A percentile compares a stretch with the other conserved stretches of the same genome.
These are phyloP conservation scores for Protophormia terraenovae DNA, from an alignment of 2,888 invertebrate species.

Conservation along the genomic window DNA sequence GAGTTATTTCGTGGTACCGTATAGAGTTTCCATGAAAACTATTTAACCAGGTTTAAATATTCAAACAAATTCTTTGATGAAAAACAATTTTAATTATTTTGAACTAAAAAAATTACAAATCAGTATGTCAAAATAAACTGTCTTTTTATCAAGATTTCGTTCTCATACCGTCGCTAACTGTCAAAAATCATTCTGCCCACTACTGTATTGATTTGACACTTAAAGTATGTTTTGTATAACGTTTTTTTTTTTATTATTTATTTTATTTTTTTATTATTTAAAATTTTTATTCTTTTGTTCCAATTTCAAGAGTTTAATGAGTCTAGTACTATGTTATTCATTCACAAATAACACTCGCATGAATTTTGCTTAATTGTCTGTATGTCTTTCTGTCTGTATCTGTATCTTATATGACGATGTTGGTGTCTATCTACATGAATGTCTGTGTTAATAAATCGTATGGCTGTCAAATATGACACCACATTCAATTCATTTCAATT, in stretches of 20 bases:
- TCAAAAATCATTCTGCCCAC: not conserved
- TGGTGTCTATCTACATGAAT: no score
- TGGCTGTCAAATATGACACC: slow-evolving; percentile 60
- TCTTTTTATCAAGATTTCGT: no score
- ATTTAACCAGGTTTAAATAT: no score
- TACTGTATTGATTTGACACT: not conserved
- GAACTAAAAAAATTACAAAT: no score
- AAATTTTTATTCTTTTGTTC: slow-evolving; percentile 32
- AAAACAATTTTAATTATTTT: no score
- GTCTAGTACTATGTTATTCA: not conserved
- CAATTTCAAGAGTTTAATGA: slow-evolving; percentile 58
- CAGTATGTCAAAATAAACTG: no score
- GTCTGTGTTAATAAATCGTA: slow-evolving; percentile 56
- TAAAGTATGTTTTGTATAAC: slow-evolving; percentile 21
- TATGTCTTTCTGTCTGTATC: not conserved
- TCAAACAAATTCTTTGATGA: no score
- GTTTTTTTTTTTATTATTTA: not conserved
- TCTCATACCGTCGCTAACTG: no score
- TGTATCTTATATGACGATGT: not conserved
- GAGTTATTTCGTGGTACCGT: no score
- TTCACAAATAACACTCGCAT: not conserved
- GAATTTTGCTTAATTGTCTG: not conserved
- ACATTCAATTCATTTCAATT: slow-evolving; percentile 64
- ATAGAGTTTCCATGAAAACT: no score
- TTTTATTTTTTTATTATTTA: no score